A percentile compares a stretch with the other conserved stretches of the same genome.
These are phyloP conservation scores for Drosophila barbarae DNA, from an alignment of 2,888 invertebrate species.

Conservation along the genomic window DNA sequence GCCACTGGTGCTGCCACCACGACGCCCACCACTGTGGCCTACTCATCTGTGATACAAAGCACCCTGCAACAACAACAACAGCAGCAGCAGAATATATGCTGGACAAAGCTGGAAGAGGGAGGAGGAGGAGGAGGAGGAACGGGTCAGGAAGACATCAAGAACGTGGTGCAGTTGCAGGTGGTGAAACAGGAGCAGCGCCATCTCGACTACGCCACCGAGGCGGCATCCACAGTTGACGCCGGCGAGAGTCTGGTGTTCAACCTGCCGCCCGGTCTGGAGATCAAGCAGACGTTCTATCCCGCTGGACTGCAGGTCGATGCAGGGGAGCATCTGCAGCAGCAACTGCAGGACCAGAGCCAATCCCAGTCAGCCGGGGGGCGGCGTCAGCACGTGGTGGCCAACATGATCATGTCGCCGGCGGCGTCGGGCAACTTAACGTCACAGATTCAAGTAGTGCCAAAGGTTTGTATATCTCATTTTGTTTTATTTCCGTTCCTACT, in stretches of 20 bases:
- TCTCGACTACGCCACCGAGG: constrained; percentile 66
- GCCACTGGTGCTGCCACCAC: constrained; percentile 66
- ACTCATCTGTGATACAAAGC: constrained; percentile 88
- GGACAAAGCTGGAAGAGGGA: constrained; percentile 71
- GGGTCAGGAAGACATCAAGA: constrained; percentile 72
- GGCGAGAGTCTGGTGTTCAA: constrained; percentile 77
- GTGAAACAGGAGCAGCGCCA: constrained; percentile 77
- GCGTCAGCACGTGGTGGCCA: constrained; percentile 77
- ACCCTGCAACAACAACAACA: constrained; percentile 74
- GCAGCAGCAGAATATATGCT: constrained; percentile 65
- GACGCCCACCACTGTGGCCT: constrained; percentile 82
- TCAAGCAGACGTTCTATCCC: constrained; percentile 75
- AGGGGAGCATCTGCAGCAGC: constrained; percentile 64
- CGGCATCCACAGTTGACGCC: constrained; percentile 38
- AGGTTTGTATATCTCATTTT: constrained; percentile 79
- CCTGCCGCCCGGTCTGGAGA: constrained; percentile 76
- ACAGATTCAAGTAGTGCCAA: constrained; percentile 80
- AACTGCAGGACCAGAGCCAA: constrained; percentile 61
- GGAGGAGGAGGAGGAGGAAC: constrained; percentile 32
- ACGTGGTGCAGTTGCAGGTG: constrained; percentile 76
- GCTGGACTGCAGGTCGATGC: constrained; percentile 50
- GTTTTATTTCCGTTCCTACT: constrained; percentile 64
- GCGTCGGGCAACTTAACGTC: constrained; percentile 73
- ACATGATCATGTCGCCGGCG: constrained; percentile 77
- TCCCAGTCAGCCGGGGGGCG: constrained; percentile 47